Evolutionary conservation across 2,888 invertebrate genomes (phyloP).

Genomic region (Lycaena phlaeas): DNA sequence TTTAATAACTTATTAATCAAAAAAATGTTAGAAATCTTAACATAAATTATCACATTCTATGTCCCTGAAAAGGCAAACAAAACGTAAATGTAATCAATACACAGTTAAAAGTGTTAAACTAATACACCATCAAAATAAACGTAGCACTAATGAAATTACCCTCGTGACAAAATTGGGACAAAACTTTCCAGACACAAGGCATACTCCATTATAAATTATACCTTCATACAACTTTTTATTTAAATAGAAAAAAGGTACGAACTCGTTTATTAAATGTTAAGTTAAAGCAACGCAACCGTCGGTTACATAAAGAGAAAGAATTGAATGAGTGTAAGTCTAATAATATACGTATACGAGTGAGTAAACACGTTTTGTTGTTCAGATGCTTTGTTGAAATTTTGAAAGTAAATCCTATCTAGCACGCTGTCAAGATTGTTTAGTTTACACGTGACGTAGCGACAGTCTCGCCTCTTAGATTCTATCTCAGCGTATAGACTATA

Average conservation of each 20-base stretch:
- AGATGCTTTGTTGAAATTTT: no score
- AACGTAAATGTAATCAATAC: no score
- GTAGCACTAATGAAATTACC: not conserved
- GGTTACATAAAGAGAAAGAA: not conserved
- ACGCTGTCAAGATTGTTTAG: not conserved
- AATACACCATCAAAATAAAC: not conserved
- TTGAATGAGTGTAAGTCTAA: not conserved
- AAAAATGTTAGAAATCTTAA: no score
- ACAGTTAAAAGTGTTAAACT: not conserved
- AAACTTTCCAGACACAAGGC: not conserved
- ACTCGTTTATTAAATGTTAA: not conserved
- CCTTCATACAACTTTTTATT: no score
- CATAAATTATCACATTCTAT: no score
- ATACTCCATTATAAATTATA: no score
- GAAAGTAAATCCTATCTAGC: not conserved
- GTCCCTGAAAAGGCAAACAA: no score
- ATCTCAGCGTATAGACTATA: no score
- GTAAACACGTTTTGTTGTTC: not conserved
- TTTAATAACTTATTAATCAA: no score
- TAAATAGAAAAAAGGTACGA: not conserved
- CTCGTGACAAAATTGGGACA: not conserved
- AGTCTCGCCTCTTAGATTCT: no score
- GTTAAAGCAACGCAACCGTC: slow-evolving; percentile 2
- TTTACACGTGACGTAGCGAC: not conserved
- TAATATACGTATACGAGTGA: no score